Base-by-base conservation (phyloP, 2,888 invertebrate genomes). In the Nymphalis urticae region DNA sequence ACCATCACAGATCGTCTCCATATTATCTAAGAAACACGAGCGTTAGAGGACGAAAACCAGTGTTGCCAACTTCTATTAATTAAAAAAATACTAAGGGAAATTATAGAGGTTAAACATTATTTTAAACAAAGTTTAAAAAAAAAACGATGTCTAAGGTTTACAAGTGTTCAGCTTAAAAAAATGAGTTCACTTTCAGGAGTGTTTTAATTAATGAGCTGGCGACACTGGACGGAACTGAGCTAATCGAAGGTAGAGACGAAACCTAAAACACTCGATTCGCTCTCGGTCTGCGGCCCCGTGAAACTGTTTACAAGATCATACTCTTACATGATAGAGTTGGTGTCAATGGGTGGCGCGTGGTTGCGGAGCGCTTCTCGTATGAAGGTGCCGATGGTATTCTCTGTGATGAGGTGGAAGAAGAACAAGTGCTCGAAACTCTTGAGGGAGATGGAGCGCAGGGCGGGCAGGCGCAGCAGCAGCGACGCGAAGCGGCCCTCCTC, bases 401-500 rank as follows among this genome's bases (percentile, higher is more conserved):
- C 97, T 50, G 97, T 97, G 79, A 98, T 96, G 72, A 98, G 94
- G 84, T 97, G 96, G 93, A 97, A 98, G 94, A 97, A 98, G 94
- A 98, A 98, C 75, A 98, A 94, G 89, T 98, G 97, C 88, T 99
- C 98, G 82, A 97, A 94, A 92, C 98, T 98, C 92, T 98, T 98
- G 62, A 99, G 95, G 68, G 97, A 97, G 82, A 98, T 98, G 75
- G 97, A 97, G 71, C 98, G 95, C 60, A 98, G 94, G 32, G 98
- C 97, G 8, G 98, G 98, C 81, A 98, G 93, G 75, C 98, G 96
- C 68, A 98, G 92, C 68, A 99, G 93, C 16, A 99, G 93, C 85
- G 99, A 98, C 50, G 99, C 99, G 89, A 99, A 99, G 61, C 99
- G 94, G 7, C 98, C 98, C 53, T 98, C 97, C 82, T 99, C 99